Base-by-base conservation (phyloP, 2,113 vertebrate species). In the Dromiciops gliroides region DNA sequence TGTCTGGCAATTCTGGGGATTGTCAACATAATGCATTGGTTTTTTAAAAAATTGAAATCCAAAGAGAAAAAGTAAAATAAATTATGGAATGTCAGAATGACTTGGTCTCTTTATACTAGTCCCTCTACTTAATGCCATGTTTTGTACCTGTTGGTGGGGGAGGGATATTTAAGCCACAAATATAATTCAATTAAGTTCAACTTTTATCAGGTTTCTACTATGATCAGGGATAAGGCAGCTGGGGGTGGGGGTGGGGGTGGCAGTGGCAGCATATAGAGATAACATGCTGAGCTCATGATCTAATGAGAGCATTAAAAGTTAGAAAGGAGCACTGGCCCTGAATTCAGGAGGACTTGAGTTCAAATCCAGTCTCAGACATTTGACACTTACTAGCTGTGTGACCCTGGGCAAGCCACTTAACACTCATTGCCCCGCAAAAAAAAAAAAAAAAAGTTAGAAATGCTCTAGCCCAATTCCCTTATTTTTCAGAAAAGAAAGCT, bases 1-100 rank as follows among this genome's bases (percentile, higher is more conserved):
- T 67, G 60, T 67, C 60, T 98, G 98, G 98, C 98, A 98, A 98
- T 99, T 97, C 98, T 98, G 98, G 97, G 98, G 98, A 98, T 98
- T 98, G 98, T 98, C 98, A 98, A 97, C 91, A 89, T 98, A 97
- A 89, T 93, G 97, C 96, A 96, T 95, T 97, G 96, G 93, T 96
- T 96, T 91, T 83, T 89, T 53, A 31, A 67, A 52, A 91, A 88
- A 83, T 67, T 48, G 90, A 95, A 97, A 1, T 44, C n/a, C 94
- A 90, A 97, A 93, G 37, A 75, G 90, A 91, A 94, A 95, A 0
- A 0, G 95, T 93, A 93, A 93, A 93, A 50, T 6, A 67, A 50
- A 93, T 92, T 31, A 93, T 96, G 48, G 93, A 22, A 26, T 96
- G 97, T 96, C 92, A 97, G 97, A 97, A 98, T 96, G 95, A 96